Base-by-base conservation (phyloP, 2,888 invertebrate genomes). In the Chloroclystis v-ata region DNA sequence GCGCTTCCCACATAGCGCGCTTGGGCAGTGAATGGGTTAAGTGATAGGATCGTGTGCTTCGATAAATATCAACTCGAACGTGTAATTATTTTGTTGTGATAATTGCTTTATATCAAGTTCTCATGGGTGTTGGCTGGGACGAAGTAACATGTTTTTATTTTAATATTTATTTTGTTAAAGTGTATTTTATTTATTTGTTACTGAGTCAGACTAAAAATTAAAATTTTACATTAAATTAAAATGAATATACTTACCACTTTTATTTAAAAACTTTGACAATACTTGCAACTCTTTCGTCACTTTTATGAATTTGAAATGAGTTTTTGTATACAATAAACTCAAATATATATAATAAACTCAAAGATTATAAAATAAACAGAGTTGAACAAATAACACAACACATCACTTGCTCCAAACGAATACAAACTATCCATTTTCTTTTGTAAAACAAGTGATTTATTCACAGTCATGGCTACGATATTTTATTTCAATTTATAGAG, bases 401-500 rank as follows among this genome's bases (percentile, higher is more conserved):
- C 20, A n/a, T 61, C 39, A 51, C 65, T 73, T 72, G 59, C 45
- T 60, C 77, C 78, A 72, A 45, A 70, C 68, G 64, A 67, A 69
- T 69, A 67, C 54, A 59, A 67, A 77, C 78, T 78, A 81, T 79
- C 77, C n/a, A n/a, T 78, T 79, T 82, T 72, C 72, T 78, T 46
- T 82, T 74, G 68, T 74, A 65, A 72, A 49, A 63, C 59, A 49
- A 57, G 75, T 83, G 82, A 86, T 86, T 85, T 84, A 86, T 80
- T 74, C 52, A 73, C 80, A 75, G 79, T 75, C 20, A 73, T 75
- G 75, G 75, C 72, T 63, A 69, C 73, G 74, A 75, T 78, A 83
- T 81, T 84, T 81, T 83, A 85, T 85, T 83, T 86, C 83, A 84
- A 85, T 86, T 85, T 86, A 86, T 83, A 76, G 72, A 68, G 69